Evolutionary conservation across 2,888 invertebrate species (phyloP).

Genomic region (Achlya flavicornis): DNA sequence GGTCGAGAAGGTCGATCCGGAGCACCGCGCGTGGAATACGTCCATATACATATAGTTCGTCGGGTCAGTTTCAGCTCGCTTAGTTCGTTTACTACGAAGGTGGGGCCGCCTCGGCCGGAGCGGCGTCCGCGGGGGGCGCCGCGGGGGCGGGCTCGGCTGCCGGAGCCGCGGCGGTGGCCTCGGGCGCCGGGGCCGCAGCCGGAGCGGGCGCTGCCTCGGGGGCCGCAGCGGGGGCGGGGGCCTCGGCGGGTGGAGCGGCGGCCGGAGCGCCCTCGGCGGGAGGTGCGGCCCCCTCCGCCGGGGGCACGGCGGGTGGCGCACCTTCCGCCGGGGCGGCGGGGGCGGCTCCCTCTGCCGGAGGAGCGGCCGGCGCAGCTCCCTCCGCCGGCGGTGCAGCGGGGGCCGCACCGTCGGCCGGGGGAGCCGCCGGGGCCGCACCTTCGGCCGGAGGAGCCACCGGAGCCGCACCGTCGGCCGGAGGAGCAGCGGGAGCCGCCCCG

Average conservation of each 20-base stretch:
- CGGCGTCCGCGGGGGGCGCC: slow-evolving; percentile 30
- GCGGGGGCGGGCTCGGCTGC: slow-evolving; percentile 25
- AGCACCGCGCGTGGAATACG: slow-evolving; percentile 14
- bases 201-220: slow-evolving; percentile 35
- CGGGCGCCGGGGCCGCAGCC: slow-evolving; percentile 26
- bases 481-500: slow-evolving; percentile 32
- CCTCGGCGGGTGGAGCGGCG: slow-evolving; percentile 37
- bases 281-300: slow-evolving; percentile 44
- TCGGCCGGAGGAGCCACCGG: slow-evolving; percentile 54
- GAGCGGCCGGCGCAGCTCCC: slow-evolving; percentile 46
- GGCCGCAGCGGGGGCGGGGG: slow-evolving; percentile 28
- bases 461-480: slow-evolving; percentile 55
- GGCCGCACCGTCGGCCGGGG: slow-evolving; percentile 37
- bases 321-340: slow-evolving; percentile 39
- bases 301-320: slow-evolving; percentile 25
- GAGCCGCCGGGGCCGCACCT: slow-evolving; percentile 50
- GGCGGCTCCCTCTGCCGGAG: slow-evolving; percentile 50
- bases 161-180: slow-evolving; percentile 25
- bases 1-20: slow-evolving; percentile 28
- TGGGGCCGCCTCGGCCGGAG: slow-evolving; percentile 37
- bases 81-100: slow-evolving; percentile 5
- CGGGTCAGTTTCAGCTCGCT: slow-evolving; percentile 5
- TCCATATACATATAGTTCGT: background rate
- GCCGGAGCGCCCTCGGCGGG: slow-evolving; percentile 43
- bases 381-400: slow-evolving; percentile 48